Base-by-base conservation (phyloP, 1,140 invertebrate species). In the roundworm (Caenorhabditis elegans) region DNA sequence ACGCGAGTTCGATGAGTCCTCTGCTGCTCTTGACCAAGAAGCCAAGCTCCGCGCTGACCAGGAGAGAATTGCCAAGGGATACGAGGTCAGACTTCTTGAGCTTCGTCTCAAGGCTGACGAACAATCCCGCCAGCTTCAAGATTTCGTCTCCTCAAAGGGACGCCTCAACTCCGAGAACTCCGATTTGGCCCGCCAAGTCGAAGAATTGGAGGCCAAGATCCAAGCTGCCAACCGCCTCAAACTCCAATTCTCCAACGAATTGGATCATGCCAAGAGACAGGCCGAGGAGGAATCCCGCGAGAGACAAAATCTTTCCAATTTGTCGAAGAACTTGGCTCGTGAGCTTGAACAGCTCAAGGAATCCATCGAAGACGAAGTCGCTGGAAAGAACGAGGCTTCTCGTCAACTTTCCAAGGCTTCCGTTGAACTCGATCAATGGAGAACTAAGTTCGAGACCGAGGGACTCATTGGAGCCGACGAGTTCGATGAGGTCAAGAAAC, bases 351-450 rank as follows among this genome's bases (percentile, higher is more conserved):
- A 95, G 92, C 93, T 98, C 90, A 93, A 96, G 86, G 97, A 99
- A 91, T 95, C 97, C 91, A 85, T 92, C 22, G 95, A 98, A 86
- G 97, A 99, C 90, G 97, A 99, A 91, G 95, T 98, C 91, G 91
- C 91, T 76, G 88, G 86, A 77, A 91, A 91, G 82, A 84, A 88
- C 48, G 93, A 93, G 80, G 85, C 93, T 82, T 96, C 98, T 91
- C 93, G 97, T 89, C 96, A 98, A 91, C 92, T 99, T 86, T 95
- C 95, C 93, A 98, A 98, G 92, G 95, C 96, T 85, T 97, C 98
- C 90, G 95, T 94, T 87, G 97, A 98, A 90, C 86, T 89, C 26
- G 95, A 97, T 92, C 91, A 96, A 70, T 98, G 96, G 96, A 93
- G 95, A 86, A 93, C 94, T 90, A 98, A 97, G 91, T 98, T 96